phyloP scores from a whole-genome alignment of 2,113 vertebrate species.

The Charina bottae region DNA sequence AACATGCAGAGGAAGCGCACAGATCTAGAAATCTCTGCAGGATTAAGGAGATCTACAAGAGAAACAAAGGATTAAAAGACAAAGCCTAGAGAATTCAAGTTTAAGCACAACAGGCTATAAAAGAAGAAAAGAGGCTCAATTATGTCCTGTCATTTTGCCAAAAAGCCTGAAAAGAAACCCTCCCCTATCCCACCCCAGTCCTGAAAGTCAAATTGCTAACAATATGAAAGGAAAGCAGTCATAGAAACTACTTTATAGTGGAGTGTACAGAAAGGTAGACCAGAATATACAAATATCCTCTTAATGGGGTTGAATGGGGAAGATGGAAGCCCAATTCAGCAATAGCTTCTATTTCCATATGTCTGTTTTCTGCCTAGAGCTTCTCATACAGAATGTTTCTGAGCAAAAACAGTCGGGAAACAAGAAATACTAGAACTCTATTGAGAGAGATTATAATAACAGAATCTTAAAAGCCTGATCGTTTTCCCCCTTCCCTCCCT shows the following conservation, averaged over 20 bases:
- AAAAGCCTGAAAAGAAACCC: constrained; percentile 19
- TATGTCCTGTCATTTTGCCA: not conserved
- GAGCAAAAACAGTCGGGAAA: too few relatives aligned
- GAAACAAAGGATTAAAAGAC: constrained; percentile 31
- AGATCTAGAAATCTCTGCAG: not conserved
- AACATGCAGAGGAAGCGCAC: not conserved
- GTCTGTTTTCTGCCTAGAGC: not conserved
- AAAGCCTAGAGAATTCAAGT: constrained; percentile 19
- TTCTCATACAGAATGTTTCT: not conserved
- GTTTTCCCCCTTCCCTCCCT: too few relatives aligned
- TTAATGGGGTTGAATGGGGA: not conserved
- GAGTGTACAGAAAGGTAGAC: constrained; percentile 27
- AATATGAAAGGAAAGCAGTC: constrained; percentile 26
- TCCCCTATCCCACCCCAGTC: not conserved
- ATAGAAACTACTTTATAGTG: constrained; percentile 6
- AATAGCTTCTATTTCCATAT: too few relatives aligned
- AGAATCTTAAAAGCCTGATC: too few relatives aligned
- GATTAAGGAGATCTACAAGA: constrained; percentile 16
- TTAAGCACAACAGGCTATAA: not conserved
- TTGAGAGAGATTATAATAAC: too few relatives aligned
- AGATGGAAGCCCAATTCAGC: too few relatives aligned
- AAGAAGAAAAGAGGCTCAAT: not conserved
- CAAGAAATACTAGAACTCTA: too few relatives aligned
- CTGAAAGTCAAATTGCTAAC: not conserved
- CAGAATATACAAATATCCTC: constrained; percentile 23